Percentiles rank a stretch among this genome's conserved stretches.
Conservation (phyloP, 2,797 vertebrate genomes). For the Ctenopoma kingsleyae region DNA sequence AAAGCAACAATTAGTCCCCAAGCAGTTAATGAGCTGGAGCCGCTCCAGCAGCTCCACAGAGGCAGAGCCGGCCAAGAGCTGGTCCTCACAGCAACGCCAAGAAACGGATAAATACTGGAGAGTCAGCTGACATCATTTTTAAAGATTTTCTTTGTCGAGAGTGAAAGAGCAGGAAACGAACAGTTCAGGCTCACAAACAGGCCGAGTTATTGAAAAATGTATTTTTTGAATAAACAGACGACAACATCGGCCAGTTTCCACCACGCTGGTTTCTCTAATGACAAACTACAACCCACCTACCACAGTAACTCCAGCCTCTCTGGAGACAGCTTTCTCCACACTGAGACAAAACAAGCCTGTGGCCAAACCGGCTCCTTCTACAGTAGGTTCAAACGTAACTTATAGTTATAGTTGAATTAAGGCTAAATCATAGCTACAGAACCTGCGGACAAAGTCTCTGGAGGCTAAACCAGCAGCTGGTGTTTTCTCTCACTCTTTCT, state of each 20-base stretch:
- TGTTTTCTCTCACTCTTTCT: too few relatives aligned
- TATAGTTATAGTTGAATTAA: background rate
- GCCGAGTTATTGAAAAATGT: background rate
- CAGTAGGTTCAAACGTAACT: background rate
- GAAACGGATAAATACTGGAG: conserved; percentile 20
- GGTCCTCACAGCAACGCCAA: conserved; percentile 4
- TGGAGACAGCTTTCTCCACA: background rate
- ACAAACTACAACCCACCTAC: background rate
- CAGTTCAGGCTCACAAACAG: background rate
- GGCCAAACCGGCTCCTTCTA: background rate
- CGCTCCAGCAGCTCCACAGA: conserved; percentile 52
- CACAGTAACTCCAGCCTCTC: background rate
- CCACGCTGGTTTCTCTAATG: background rate
- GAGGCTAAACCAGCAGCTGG: too few relatives aligned
- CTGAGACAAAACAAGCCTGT: conserved; percentile 10
- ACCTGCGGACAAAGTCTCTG: too few relatives aligned
- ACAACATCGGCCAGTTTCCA: background rate
- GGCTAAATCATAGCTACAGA: too few relatives aligned
- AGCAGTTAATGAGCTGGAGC: conserved; percentile 63
- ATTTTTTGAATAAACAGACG: background rate
- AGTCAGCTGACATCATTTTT: background rate
- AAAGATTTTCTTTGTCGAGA: background rate
- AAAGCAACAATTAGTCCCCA: conserved; percentile 49
- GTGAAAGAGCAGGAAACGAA: background rate
- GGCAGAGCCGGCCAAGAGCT: conserved; percentile 27